Evolutionary conservation across 1,140 invertebrate species (phyloP).

Genomic region (Tetramorium simillimum): DNA sequence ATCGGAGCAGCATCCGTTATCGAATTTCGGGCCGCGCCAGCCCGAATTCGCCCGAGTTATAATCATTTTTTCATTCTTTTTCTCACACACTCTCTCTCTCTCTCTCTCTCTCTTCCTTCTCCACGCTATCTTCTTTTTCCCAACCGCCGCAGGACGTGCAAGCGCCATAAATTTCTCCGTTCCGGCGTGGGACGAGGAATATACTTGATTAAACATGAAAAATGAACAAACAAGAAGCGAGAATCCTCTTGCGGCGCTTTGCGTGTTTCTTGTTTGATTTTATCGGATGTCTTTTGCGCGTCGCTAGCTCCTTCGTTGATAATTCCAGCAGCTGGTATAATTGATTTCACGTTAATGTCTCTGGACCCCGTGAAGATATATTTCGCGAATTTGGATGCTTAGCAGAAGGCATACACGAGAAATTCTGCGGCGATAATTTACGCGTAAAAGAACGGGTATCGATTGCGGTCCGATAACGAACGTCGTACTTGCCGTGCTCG

Average conservation of each 20-base stretch:
- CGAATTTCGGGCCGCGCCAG: constrained; percentile 55
- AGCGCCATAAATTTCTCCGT: constrained; percentile 44
- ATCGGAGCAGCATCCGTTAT: constrained; percentile 50
- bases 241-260: constrained; percentile 17
- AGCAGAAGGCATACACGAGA: background rate
- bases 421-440: background rate
- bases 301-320: background rate
- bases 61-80: constrained; percentile 49
- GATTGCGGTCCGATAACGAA: constrained; percentile 6
- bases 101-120: no score
- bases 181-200: constrained; percentile 41
- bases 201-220: constrained; percentile 60
- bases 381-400: background rate
- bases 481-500: no score
- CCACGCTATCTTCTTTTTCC: background rate
- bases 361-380: background rate
- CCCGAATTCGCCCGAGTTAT: constrained; percentile 4
- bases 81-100: background rate
- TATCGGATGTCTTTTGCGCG: background rate
- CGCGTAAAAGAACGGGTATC: background rate
- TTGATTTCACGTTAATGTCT: background rate
- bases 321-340: background rate
- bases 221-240: constrained; percentile 24
- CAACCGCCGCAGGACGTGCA: background rate
- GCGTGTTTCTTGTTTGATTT: background rate